Evolutionary conservation across 2,113 vertebrate species (phyloP), one percentile per base, ranked within the genome.

Genomic region (Cisticola juncidis): DNA sequence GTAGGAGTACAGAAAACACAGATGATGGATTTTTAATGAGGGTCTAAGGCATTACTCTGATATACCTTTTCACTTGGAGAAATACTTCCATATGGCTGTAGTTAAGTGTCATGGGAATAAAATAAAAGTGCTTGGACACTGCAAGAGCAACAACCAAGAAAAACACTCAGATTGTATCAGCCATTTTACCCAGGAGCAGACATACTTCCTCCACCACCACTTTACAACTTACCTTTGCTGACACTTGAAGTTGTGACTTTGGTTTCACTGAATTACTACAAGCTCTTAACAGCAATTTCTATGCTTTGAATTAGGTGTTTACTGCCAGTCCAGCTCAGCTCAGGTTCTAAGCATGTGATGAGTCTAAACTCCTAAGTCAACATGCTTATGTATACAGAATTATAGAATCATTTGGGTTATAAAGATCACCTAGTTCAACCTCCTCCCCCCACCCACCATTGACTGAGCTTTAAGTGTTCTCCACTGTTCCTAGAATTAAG

Each of bases 1-100:
- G 6, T 9, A 18, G 23, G 13, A 48, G 19, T 60, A 66, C 18
- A 51, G 14, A 35, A 66, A 73, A 51, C 22, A 54, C 3, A 45
- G 33, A 47, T 6, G 24, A 47, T 45, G 5, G 33, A 18, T 76
- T 76, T 71, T 71, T 19, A 38, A 1, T 62, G 5, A 44, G 13
- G 14, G 3, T 45, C 25, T 45, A 65, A 70, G 24, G 11, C 14
- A 26, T 64, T 28, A 35, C 5, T 17, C 19, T 62, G 54, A n/a
- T n/a, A 53, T 2, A 47, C 2, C 5, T 60, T 81, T 83, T 33
- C 26, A 71, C 0, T 1, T 65, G 8, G 25, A 53, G 1, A 56
- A 95, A 38, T 40, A 31, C 19, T 62, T 62, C 44, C 26, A 9
- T 42, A 23, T 33, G 28, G 7, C 29, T 40, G 5, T 48, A 35